Evolutionary conservation across 2,113 vertebrate genomes (phyloP), one percentile per base, ranked within the genome.

Genomic region (Seriola aureovittata): DNA sequence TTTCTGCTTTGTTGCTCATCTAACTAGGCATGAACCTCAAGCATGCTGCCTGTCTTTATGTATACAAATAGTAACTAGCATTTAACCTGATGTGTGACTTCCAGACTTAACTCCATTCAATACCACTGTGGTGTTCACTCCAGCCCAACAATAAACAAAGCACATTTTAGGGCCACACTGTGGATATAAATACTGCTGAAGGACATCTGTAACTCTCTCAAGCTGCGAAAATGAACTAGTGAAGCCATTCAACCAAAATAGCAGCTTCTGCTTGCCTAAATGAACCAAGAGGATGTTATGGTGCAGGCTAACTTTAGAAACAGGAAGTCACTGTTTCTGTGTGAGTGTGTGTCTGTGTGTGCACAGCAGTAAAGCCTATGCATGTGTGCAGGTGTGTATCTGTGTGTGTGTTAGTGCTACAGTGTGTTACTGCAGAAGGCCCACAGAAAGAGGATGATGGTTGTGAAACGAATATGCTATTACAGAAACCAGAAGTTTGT

Each of bases 301-400:
- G 92, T 89, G 87, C 77, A 88, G 88, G 85, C 92, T 94, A 94
- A 94, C 90, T 95, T 93, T 94, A 95, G 93, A 93, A 93, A 92
- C 90, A 94, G 93, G 95, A 95, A 94, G 91, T 92, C 76, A 63
- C 85, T 92, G 89, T 89, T 91, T 92, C 80, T 92, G 57, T 88
- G 69, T 84, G 48, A 36, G 64, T 65, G 73, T 80, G 74, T 71
- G 34, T 69, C 14, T 58, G 70, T 44, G 60, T 34, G 38, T 72
- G 54, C 60, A 63, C 19, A 48, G 46, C 46, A 48, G 46, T 17
- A 48, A 2, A 21, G 50, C 19, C 50, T 52, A n/a, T 80, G 19
- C 32, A 57, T 40, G 25, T 60, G n/a, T 52, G 66, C 23, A 46
- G 77, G 40, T 54, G 10, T 88, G 38, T 2, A 67, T 74, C 73